Conservation (phyloP, 2,797 vertebrate species). For the Manis javanica region DNA sequence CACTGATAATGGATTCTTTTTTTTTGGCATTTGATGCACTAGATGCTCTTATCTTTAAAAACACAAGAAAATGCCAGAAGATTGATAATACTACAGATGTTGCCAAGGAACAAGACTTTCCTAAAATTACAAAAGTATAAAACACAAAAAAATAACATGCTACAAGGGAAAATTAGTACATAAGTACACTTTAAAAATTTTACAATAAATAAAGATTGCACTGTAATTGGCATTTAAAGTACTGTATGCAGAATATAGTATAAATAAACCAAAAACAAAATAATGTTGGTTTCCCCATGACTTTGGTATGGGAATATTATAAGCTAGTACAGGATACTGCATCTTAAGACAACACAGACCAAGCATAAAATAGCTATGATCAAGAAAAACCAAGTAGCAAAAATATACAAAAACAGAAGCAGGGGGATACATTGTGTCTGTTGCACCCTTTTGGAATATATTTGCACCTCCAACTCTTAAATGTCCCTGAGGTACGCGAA, state of each 20-base stretch:
- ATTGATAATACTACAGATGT: constrained; percentile 97
- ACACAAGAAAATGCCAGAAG: constrained; percentile 91
- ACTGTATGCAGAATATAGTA: constrained; percentile 99
- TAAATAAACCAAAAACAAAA: constrained; percentile 98
- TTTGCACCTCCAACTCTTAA: constrained; percentile 92
- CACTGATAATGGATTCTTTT: constrained; percentile 87
- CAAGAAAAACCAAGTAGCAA: constrained; percentile 87
- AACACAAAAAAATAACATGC: constrained; percentile 94
- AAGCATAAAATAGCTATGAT: constrained; percentile 88
- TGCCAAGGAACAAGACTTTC: constrained; percentile 94
- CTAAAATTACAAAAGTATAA: constrained; percentile 94
- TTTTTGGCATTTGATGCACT: constrained; percentile 93
- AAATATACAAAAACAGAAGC: constrained; percentile 90
- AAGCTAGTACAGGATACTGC: constrained; percentile 95
- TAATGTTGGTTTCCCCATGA: constrained; percentile 96
- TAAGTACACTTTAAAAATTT: constrained; percentile 95
- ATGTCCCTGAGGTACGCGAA: constrained; percentile 96
- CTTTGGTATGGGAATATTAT: constrained; percentile 97
- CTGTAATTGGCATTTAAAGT: constrained; percentile 99
- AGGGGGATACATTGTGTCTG: constrained; percentile 89
- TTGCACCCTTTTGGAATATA: constrained; percentile 91
- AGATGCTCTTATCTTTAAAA: constrained; percentile 93
- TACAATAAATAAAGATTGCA: constrained; percentile 99
- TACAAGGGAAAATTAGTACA: constrained; percentile 91
- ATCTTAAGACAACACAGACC: constrained; percentile 90